Evolutionary conservation across 2,888 invertebrate species (phyloP).

Genomic region (Lumbricus terrestris): DNA sequence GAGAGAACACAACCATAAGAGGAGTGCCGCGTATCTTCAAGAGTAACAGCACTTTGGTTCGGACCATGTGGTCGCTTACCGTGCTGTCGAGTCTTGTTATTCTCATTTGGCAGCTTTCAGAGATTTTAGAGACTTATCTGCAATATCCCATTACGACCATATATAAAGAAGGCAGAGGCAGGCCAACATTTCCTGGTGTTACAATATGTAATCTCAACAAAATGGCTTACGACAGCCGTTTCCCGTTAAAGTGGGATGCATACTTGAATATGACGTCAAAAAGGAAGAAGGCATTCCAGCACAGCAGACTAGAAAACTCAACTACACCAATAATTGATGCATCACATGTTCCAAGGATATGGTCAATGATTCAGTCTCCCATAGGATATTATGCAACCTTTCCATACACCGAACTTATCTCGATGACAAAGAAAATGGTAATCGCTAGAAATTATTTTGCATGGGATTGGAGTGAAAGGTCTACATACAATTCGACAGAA

Average conservation of each 20-base stretch:
- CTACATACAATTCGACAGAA: background rate
- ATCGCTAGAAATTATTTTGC: background rate
- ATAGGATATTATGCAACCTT: background rate
- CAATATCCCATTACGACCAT: background rate
- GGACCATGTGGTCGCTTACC: slow-evolving; percentile 3
- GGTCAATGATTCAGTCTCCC: background rate
- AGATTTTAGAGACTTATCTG: background rate
- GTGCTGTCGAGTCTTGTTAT: background rate
- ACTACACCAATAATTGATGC: background rate
- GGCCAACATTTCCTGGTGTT: slow-evolving; percentile 14
- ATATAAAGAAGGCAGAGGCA: background rate
- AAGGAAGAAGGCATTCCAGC: background rate
- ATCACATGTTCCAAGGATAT: background rate
- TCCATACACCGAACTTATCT: background rate
- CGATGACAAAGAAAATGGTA: background rate
- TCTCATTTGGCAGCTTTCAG: background rate
- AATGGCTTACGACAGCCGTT: background rate
- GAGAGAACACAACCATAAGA: background rate
- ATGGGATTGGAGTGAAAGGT: background rate
- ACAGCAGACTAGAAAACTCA: too few relatives aligned
- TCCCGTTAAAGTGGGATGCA: background rate
- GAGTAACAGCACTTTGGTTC: background rate
- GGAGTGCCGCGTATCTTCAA: slow-evolving; percentile 21
- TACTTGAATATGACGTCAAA: background rate
- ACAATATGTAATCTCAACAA: slow-evolving; percentile 14